Conservation (phyloP, 2,888 invertebrate species). For the Steinernema carpocapsae region DNA sequence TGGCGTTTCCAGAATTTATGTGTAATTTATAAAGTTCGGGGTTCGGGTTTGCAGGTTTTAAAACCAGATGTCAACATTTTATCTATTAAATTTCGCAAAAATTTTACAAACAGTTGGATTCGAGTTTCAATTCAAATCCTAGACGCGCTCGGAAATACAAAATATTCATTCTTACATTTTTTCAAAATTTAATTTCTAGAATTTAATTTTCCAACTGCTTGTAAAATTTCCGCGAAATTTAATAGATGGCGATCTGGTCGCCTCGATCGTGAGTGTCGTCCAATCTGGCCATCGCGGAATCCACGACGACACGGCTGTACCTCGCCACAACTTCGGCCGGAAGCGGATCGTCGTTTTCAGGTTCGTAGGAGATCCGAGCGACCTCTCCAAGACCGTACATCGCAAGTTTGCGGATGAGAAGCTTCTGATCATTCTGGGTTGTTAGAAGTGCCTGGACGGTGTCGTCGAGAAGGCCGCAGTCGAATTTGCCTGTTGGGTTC, state of each 20-base stretch:
- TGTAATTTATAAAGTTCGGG: no score
- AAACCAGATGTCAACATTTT: no score
- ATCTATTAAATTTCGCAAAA: no score
- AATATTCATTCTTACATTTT: no score
- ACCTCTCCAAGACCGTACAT: slow-evolving; percentile 29
- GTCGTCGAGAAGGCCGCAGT: slow-evolving; percentile 42
- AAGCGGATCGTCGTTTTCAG: slow-evolving; percentile 44
- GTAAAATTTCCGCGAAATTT: no score
- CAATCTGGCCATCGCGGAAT: slow-evolving; percentile 82
- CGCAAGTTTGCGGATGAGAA: slow-evolving; percentile 39
- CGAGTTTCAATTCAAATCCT: no score
- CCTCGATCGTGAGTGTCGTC: slow-evolving; percentile 78
- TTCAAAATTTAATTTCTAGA: no score
- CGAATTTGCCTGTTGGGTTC: slow-evolving; percentile 54
- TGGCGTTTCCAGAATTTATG: no score
- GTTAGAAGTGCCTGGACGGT: slow-evolving; percentile 42
- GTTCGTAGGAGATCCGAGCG: not conserved
- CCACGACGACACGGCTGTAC: slow-evolving; percentile 78
- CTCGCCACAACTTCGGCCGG: slow-evolving; percentile 68
- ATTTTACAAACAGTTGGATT: no score
- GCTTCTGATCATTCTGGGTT: slow-evolving; percentile 42
- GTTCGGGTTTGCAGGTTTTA: no score
- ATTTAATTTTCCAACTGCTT: no score
- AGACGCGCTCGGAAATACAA: no score
- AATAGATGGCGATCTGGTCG: slow-evolving; percentile 77